Base-by-base conservation (phyloP, 2,797 vertebrate genomes). In the Muscicapa comitata region DNA sequence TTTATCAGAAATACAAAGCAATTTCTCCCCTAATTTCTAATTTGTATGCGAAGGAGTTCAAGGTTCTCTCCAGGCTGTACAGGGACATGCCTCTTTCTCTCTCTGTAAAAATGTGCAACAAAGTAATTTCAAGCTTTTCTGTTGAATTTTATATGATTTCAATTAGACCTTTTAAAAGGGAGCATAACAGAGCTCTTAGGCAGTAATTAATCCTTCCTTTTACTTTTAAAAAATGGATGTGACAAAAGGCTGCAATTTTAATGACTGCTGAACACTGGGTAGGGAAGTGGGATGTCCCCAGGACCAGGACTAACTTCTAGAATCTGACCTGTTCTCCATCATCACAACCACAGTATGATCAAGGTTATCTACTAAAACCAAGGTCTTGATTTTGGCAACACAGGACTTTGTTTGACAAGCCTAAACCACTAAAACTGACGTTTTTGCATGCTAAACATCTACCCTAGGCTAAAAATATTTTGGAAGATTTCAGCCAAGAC, bases 181-280 rank as follows among this genome's bases (percentile, higher is more conserved):
- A 11, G 35, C 61, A 5, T 47, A 86, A 50, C 40, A 61, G 53
- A 74, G 54, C 62, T 92, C 47, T 88, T 90, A 94, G 75, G 23
- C 42, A 74, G 28, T 61, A 87, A 95, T 65, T 93, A 73, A 71
- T 78, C 78, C 21, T 76, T 86, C 79, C 43, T 94, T 83, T 88
- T 26, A 35, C 35, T 38, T 65, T 65, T 74, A 78, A 76, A 14
- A 86, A 77, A 71, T n/a, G 11, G 57, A 67, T 45, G n/a, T 67
- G 74, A 68, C 35, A 68, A 72, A 86, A 81, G 17, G 33, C 33
- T 76, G 15, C 11, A 40, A 5, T 79, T 75, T 65, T 38, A 75
- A 76, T 33, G 43, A 17, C 70, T 80, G 11, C 31, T 79, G 71
- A 74, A 21, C 37, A n/a, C 16, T 55, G 40, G 5, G 7, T 6